Conservation (phyloP, 2,888 invertebrate genomes). For the Drosophila macrospina region DNA sequence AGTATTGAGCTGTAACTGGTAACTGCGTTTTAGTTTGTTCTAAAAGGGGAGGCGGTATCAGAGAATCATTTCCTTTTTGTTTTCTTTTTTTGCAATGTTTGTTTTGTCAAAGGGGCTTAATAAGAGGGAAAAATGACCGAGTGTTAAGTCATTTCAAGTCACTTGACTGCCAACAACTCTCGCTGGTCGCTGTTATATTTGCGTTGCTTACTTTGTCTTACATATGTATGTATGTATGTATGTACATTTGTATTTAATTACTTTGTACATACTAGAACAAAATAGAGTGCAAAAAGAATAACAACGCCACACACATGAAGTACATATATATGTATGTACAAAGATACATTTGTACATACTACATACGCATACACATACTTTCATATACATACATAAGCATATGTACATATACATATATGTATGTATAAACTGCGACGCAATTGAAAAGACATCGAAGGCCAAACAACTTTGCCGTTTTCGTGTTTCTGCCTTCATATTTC, state of each 20-base stretch:
- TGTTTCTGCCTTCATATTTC: constrained; percentile 50
- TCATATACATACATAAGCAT: constrained; percentile 16
- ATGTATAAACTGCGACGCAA: constrained; percentile 77
- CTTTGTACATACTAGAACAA: constrained; percentile 27
- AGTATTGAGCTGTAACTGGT: constrained; percentile 45
- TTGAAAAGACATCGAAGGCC: constrained; percentile 81
- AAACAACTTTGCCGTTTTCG: constrained; percentile 75
- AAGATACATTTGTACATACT: constrained; percentile 19
- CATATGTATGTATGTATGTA: constrained; percentile 1
- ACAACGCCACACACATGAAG: constrained; percentile 14
- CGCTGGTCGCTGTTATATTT: constrained; percentile 17
- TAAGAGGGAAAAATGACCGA: constrained; percentile 1
- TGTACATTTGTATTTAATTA: constrained; percentile 35
- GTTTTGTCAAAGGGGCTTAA: constrained; percentile 4
- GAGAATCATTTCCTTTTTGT: constrained; percentile 15
- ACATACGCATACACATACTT: constrained; percentile 9
- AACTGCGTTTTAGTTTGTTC: constrained; percentile 58
- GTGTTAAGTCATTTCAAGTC: constrained; percentile 26
- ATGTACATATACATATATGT: constrained; percentile 18
- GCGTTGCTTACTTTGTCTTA: constrained; percentile 16
- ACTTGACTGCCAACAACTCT: constrained; percentile 28
- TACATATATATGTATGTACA: neutral
- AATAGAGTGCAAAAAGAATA: constrained; percentile 44
- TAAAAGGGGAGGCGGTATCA: constrained; percentile 14
- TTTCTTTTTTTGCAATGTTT: constrained; percentile 20